A percentile compares a stretch with the other conserved stretches of the same genome.
Conservation (phyloP, 2,888 invertebrate genomes). For the Eupithecia tripunctaria region DNA sequence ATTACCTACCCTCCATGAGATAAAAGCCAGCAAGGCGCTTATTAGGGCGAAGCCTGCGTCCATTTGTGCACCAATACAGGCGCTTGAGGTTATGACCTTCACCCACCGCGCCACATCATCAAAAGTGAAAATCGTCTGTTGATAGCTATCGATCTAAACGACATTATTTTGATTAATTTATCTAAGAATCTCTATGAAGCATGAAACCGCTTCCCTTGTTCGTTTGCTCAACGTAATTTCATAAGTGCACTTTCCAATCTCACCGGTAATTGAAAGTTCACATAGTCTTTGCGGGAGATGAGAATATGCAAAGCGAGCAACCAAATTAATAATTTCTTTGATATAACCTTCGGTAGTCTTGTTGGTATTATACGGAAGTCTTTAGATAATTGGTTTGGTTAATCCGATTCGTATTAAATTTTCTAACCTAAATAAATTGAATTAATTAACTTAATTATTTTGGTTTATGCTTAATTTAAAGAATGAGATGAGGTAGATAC, state of each 20-base stretch:
- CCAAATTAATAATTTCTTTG: not conserved
- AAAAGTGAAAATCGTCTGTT: too few species aligned
- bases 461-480: not conserved
- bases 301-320: conserved; percentile 12
- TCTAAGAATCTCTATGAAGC: not conserved
- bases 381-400: not conserved
- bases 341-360: not conserved
- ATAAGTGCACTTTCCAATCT: conserved; percentile 35
- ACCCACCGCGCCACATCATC: too few species aligned
- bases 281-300: conserved; percentile 7
- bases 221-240: conserved; percentile 30
- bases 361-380: not conserved
- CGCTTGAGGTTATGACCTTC: too few species aligned
- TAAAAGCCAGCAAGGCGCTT: too few species aligned
- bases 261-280: conserved; percentile 40
- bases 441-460: not conserved
- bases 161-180: not conserved
- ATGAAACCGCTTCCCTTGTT: conserved; percentile 26
- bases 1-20: too few species aligned
- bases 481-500: too few species aligned
- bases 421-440: too few species aligned
- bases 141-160: too few species aligned
- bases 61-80: too few species aligned
- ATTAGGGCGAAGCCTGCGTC: too few species aligned
- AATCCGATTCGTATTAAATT: too few species aligned